Evolutionary conservation across 2,113 vertebrate species (phyloP).

Genomic region (Pyrgilauda ruficollis): DNA sequence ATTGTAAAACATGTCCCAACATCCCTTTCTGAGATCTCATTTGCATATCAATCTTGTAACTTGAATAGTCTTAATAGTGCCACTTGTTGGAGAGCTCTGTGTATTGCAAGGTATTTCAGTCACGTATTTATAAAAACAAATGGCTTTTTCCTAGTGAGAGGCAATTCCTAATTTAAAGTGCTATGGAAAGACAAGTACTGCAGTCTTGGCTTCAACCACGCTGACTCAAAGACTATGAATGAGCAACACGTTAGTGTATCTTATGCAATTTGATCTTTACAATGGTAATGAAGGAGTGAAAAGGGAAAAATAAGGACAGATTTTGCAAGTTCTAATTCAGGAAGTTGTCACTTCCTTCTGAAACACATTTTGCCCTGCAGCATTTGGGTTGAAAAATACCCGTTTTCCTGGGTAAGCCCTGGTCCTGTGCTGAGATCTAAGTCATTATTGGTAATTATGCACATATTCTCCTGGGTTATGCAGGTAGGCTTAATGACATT

Average conservation of each 20-base stretch:
- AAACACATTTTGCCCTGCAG: neutral
- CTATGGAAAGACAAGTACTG: neutral
- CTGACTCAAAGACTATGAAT: neutral
- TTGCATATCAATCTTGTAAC: slow-evolving; percentile 44
- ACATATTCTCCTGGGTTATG: slow-evolving; percentile 9
- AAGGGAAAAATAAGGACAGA: neutral
- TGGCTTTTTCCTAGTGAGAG: neutral
- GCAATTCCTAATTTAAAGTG: slow-evolving; percentile 20
- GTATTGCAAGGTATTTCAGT: slow-evolving; percentile 30
- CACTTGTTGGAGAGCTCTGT: slow-evolving; percentile 14
- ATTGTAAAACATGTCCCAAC: slow-evolving; percentile 62
- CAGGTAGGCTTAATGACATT: slow-evolving; percentile 48
- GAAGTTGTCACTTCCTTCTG: neutral
- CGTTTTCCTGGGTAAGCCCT: neutral
- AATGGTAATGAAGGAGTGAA: neutral
- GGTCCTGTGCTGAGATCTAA: neutral
- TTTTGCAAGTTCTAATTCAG: neutral
- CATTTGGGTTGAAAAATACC: neutral
- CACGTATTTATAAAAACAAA: slow-evolving; percentile 14
- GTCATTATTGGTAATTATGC: slow-evolving; percentile 20
- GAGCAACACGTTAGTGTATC: neutral
- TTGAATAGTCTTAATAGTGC: slow-evolving; percentile 45
- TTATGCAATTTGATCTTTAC: neutral
- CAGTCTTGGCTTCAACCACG: neutral
- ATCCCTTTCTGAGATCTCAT: slow-evolving; percentile 50